Evolutionary conservation across 2,797 vertebrate genomes (phyloP).

Genomic region (Bradypus variegatus): DNA sequence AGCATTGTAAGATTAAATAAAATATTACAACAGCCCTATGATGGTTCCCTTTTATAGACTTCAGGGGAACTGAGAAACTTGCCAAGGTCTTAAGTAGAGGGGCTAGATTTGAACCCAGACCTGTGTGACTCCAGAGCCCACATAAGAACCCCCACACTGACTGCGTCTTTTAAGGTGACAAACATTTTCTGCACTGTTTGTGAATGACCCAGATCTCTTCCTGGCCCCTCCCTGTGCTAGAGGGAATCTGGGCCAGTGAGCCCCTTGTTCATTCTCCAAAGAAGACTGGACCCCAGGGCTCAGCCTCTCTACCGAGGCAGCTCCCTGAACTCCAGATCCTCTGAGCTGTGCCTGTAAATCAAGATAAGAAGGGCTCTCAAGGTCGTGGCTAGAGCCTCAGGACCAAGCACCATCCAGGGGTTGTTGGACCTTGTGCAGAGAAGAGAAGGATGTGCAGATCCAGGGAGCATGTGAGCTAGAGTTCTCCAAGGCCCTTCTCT

Average conservation of each 20-base stretch:
- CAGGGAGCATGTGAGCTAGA: background rate
- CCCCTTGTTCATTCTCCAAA: background rate
- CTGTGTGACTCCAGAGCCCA: background rate
- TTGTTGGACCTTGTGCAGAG: background rate
- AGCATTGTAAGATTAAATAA: background rate
- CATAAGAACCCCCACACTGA: background rate
- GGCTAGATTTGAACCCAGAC: constrained; percentile 10
- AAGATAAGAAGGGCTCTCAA: background rate
- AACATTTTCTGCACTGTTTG: background rate
- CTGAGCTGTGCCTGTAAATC: background rate
- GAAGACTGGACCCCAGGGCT: background rate
- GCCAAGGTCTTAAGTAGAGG: background rate
- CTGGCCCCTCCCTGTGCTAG: background rate
- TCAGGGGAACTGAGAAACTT: constrained; percentile 34
- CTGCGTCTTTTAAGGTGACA: constrained; percentile 1
- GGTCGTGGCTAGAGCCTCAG: background rate
- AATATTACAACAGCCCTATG: background rate
- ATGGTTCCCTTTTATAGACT: background rate
- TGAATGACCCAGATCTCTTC: constrained; percentile 27
- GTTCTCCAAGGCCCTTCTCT: background rate
- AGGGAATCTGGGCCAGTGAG: background rate
- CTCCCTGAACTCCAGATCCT: background rate
- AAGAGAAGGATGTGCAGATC: background rate
- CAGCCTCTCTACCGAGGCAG: background rate
- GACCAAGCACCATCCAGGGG: background rate